phyloP scores from a whole-genome alignment of 2,888 invertebrate species.

The Melieria omissa region DNA sequence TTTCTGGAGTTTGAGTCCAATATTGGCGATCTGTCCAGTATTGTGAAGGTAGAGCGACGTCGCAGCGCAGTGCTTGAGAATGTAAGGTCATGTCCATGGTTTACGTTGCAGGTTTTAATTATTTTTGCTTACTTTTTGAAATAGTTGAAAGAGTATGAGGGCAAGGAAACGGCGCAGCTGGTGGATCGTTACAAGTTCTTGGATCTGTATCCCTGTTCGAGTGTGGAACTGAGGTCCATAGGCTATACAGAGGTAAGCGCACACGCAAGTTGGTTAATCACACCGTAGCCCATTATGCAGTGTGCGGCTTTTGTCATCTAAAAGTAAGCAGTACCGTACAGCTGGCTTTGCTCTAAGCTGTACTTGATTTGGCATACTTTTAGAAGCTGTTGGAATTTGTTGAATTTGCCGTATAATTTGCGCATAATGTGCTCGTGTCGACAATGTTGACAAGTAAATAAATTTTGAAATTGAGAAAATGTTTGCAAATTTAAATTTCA shows the following conservation, averaged over 20 bases:
- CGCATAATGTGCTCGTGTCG: too few species aligned
- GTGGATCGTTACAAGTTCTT: slow-evolving; percentile 97
- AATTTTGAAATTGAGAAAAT: neutral
- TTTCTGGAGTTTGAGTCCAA: slow-evolving; percentile 99
- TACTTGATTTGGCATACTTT: too few species aligned
- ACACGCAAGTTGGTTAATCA: neutral
- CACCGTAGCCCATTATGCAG: too few species aligned
- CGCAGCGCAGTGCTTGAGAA: slow-evolving; percentile 91
- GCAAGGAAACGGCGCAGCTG: slow-evolving; percentile 95
- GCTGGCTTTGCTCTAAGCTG: too few species aligned
- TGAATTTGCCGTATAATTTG: neutral
- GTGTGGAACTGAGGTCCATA: slow-evolving; percentile 89
- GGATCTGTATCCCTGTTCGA: slow-evolving; percentile 92
- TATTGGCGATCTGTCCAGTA: slow-evolving; percentile 96
- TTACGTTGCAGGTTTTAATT: neutral
- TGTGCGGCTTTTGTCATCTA: too few species aligned
- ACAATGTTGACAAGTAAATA: neutral
- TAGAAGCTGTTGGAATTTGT: neutral
- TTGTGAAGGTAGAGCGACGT: slow-evolving; percentile 96
- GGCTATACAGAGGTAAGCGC: slow-evolving; percentile 79
- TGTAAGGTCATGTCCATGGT: slow-evolving; percentile 67
- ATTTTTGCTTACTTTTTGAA: slow-evolving; percentile 34
- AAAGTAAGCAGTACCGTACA: too few species aligned
- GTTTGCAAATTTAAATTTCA: slow-evolving; percentile 19
- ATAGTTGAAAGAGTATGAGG: slow-evolving; percentile 94